Evolutionary conservation across 2,888 invertebrate genomes (phyloP).

Genomic region (Epistrophe grossulariae): DNA sequence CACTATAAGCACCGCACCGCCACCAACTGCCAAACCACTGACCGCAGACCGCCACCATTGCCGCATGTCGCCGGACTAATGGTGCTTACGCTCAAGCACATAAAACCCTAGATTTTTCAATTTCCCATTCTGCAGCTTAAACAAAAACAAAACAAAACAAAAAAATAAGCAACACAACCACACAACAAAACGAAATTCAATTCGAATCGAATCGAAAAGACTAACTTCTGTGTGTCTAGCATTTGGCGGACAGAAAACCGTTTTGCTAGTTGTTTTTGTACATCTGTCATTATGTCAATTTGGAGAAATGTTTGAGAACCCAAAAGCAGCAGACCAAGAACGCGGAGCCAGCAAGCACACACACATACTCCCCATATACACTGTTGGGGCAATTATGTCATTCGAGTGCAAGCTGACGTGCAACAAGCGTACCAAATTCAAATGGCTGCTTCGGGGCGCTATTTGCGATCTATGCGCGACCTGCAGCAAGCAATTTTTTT

Average conservation of each 20-base stretch:
- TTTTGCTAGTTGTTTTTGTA: constrained; percentile 76
- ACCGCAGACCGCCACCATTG: constrained; percentile 38
- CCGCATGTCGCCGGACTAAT: constrained; percentile 70
- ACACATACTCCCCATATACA: not conserved
- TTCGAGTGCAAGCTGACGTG: constrained; percentile 78
- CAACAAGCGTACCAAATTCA: constrained; percentile 78
- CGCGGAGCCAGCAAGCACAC: constrained; percentile 18
- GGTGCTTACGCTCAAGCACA: constrained; percentile 55
- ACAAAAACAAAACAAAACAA: not conserved
- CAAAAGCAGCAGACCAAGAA: constrained; percentile 71
- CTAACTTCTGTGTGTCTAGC: constrained; percentile 69
- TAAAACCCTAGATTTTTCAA: constrained; percentile 72
- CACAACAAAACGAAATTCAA: constrained; percentile 52
- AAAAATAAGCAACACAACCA: not conserved
- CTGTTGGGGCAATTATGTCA: constrained; percentile 79
- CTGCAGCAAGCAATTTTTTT: constrained; percentile 19
- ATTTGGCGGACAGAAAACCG: constrained; percentile 66
- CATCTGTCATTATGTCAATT: constrained; percentile 80
- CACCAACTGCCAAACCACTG: constrained; percentile 49
- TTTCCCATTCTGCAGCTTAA: constrained; percentile 59
- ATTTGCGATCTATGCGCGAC: constrained; percentile 42
- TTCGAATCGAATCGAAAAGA: constrained; percentile 44
- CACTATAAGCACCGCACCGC: not conserved
- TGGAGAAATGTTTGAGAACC: constrained; percentile 78
- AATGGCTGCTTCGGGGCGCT: constrained; percentile 75